Percentiles rank a stretch among this genome's conserved stretches.
phyloP scores from a whole-genome alignment of 2,797 vertebrate species.

The Acomys russatus region DNA sequence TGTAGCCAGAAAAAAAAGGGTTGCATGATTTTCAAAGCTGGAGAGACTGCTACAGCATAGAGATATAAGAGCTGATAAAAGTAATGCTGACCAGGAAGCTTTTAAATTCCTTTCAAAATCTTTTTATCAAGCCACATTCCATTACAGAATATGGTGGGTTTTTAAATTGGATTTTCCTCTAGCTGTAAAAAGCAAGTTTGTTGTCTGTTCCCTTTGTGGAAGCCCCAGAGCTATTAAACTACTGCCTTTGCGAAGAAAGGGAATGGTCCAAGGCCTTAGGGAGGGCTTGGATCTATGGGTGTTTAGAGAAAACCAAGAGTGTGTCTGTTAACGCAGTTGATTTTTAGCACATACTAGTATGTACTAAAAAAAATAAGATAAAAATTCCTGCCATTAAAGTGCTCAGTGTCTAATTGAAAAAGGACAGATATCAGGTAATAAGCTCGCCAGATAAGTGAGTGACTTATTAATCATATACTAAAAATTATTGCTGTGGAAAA shows the following conservation, averaged over 20 bases:
- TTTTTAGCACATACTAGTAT: background rate
- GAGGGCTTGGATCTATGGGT: background rate
- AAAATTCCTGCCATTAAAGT: background rate
- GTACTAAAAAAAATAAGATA: background rate
- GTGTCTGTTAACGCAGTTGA: background rate
- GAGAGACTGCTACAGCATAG: slow-evolving; percentile 60
- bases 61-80: slow-evolving; percentile 75
- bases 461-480: background rate
- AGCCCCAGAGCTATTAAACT: slow-evolving; percentile 40
- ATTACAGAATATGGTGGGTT: slow-evolving; percentile 70
- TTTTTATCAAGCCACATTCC: slow-evolving; percentile 80
- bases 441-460: background rate
- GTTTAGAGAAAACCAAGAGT: background rate
- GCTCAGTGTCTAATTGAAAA: background rate
- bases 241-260: slow-evolving; percentile 13
- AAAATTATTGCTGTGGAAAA: background rate
- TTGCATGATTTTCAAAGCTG: slow-evolving; percentile 71
- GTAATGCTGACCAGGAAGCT: slow-evolving; percentile 77
- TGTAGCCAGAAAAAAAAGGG: slow-evolving; percentile 37
- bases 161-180: slow-evolving; percentile 80
- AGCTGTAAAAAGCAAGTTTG: slow-evolving; percentile 60
- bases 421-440: background rate
- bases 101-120: slow-evolving; percentile 81
- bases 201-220: background rate
- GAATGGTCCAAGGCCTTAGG: background rate